Conservation (phyloP, 2,888 invertebrate genomes). For the Andricus curvator region DNA sequence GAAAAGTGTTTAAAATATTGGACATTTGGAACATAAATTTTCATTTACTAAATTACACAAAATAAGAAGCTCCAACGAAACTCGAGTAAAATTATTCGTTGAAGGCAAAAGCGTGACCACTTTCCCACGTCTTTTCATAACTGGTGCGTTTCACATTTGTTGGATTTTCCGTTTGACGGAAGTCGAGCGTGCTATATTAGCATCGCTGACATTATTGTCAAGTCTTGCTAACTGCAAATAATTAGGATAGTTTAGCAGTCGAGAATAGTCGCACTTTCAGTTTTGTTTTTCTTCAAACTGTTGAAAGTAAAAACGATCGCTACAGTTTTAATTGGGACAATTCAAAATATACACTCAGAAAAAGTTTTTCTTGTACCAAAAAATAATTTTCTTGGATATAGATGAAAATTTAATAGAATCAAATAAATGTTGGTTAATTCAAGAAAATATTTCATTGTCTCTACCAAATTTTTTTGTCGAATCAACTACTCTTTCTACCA, state of each 20-base stretch:
- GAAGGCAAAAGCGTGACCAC: slow-evolving; percentile 47
- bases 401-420: no score
- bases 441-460: no score
- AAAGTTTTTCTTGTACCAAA: no score
- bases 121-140: slow-evolving; percentile 51
- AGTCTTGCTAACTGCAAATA: slow-evolving; percentile 17
- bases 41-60: slow-evolving; percentile 7
- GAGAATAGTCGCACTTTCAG: background rate
- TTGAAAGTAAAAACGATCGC: background rate
- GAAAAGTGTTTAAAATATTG: background rate
- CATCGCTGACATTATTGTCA: slow-evolving; percentile 6
- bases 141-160: slow-evolving; percentile 17
- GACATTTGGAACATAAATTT: background rate
- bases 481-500: no score
- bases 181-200: slow-evolving; percentile 1
- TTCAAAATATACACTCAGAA: background rate
- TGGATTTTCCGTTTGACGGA: background rate
- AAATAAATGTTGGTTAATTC: no score
- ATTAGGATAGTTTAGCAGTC: background rate
- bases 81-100: slow-evolving; percentile 41
- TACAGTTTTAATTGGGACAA: background rate
- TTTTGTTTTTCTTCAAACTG: background rate
- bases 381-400: no score
- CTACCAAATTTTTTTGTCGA: no score
- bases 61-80: slow-evolving; percentile 43